These are phyloP conservation scores for Siderastrea radians DNA, from an alignment of 92 coral and sea anemone genomes.

Conservation along the genomic window DNA sequence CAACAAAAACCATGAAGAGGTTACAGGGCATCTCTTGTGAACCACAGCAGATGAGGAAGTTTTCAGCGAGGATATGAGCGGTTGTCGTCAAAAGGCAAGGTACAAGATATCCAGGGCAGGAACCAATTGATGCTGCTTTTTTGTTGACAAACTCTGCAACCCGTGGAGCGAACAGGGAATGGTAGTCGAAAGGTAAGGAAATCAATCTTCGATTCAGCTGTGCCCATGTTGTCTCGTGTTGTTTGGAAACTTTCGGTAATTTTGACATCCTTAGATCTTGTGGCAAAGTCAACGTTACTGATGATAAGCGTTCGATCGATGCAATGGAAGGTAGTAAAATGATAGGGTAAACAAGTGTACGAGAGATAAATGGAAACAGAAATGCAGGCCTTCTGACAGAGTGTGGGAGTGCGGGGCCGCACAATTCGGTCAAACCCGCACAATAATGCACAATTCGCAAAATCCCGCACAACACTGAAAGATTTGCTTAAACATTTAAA, in stretches of 20 bases:
- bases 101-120: slow-evolving; percentile 47
- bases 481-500: too few species aligned
- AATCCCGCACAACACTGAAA: too few species aligned
- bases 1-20: slow-evolving; percentile 11
- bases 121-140: slow-evolving; percentile 51
- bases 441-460: too few species aligned
- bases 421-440: too few species aligned
- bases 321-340: background rate
- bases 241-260: slow-evolving; percentile 32
- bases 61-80: slow-evolving; percentile 39
- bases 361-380: too few species aligned
- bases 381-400: too few species aligned
- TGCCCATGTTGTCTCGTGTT: slow-evolving; percentile 63
- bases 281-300: too few species aligned
- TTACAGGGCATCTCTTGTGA: slow-evolving; percentile 21
- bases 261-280: slow-evolving; percentile 10
- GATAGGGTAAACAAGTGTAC: too few species aligned
- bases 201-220: slow-evolving; percentile 59
- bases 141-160: slow-evolving; percentile 49
- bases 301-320: too few species aligned
- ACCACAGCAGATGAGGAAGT: slow-evolving; percentile 33
- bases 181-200: slow-evolving; percentile 43
- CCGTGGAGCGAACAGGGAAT: slow-evolving; percentile 36
- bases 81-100: slow-evolving; percentile 55
- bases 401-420: too few species aligned